These are phyloP conservation scores for Grantiella picta DNA, from an alignment of 2,113 vertebrate species.

Conservation along the genomic window DNA sequence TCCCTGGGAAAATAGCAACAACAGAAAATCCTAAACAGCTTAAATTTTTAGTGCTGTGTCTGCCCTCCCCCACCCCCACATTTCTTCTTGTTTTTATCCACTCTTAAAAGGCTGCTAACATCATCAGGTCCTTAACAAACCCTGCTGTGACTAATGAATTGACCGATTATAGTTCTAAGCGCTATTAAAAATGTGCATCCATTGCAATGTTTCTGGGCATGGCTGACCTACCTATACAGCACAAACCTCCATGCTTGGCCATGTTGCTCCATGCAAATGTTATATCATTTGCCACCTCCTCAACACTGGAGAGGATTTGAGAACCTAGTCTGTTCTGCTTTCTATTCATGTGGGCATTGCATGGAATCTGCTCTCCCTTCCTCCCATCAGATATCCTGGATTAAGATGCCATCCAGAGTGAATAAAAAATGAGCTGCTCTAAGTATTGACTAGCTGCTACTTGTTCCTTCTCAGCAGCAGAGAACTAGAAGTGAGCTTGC, in stretches of 20 bases:
- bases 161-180: not conserved
- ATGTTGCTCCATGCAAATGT: not conserved
- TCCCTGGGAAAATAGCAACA: not conserved
- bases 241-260: not conserved
- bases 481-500: not conserved
- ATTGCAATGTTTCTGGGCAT: too few relatives aligned
- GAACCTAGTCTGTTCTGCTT: not conserved
- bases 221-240: not conserved
- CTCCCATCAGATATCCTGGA: not conserved
- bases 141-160: not conserved
- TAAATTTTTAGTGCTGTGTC: not conserved
- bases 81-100: not conserved
- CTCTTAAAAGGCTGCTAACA: not conserved
- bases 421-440: not conserved
- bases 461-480: not conserved
- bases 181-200: not conserved
- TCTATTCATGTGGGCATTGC: not conserved
- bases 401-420: not conserved
- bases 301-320: not conserved
- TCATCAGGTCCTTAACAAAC: not conserved
- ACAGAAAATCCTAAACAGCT: not conserved
- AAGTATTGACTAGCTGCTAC: not conserved
- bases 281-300: not conserved
- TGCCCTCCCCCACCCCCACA: rapidly evolving
- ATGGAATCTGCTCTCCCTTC: not conserved